Evolutionary conservation across 2,888 invertebrate species (phyloP).

Genomic region (Iselma pallidipennis): DNA sequence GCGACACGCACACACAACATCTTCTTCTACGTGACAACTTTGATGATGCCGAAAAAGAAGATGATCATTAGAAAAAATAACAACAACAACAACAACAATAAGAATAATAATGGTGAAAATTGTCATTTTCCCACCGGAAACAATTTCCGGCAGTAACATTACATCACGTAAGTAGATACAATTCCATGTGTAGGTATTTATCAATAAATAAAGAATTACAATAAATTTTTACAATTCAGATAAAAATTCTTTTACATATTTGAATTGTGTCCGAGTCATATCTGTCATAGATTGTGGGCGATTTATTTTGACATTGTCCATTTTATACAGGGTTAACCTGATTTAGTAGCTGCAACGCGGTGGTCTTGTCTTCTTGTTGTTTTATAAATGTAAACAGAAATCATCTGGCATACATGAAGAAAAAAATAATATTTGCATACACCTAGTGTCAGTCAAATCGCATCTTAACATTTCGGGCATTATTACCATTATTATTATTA

Average conservation of each 20-base stretch:
- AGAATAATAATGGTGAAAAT: too few relatives aligned
- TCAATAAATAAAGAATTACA: background rate
- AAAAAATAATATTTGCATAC: background rate
- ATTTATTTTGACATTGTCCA: constrained; percentile 30
- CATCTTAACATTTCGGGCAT: background rate
- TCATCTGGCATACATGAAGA: background rate
- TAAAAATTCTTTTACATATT: too few relatives aligned
- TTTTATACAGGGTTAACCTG: constrained; percentile 28
- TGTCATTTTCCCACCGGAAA: background rate
- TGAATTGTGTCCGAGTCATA: constrained; percentile 26
- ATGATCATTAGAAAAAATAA: background rate
- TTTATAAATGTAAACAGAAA: background rate
- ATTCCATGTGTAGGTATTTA: too few relatives aligned
- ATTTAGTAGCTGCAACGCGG: constrained; percentile 36
- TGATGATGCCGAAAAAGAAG: constrained; percentile 33
- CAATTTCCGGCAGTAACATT: background rate
- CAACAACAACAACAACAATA: background rate
- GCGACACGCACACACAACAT: constrained; percentile 47
- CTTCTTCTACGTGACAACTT: constrained; percentile 48
- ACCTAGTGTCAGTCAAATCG: background rate
- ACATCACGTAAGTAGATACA: background rate
- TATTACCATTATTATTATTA: constrained; percentile 6
- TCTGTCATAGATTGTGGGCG: constrained; percentile 33
- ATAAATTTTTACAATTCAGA: too few relatives aligned
- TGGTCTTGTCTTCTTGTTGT: constrained; percentile 31